These are phyloP conservation scores for Epistrophe grossulariae DNA, from an alignment of 2,888 invertebrate genomes.

Conservation along the genomic window DNA sequence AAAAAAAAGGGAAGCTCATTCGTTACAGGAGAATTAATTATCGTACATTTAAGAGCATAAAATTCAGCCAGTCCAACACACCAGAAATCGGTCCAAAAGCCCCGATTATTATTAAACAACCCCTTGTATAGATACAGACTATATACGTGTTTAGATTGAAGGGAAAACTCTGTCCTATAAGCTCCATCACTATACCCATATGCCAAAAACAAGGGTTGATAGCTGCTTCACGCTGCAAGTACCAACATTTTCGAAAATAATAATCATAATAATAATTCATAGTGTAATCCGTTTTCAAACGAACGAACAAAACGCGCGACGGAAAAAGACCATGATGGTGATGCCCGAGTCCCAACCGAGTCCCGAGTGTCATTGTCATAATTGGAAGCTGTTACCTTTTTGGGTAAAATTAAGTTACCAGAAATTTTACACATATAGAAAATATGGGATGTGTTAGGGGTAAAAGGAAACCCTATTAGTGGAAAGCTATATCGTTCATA, in stretches of 20 bases:
- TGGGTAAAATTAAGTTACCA: conserved; percentile 68
- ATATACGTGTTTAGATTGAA: neutral
- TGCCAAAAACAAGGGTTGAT: conserved; percentile 39
- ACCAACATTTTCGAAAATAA: conserved; percentile 65
- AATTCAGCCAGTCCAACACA: conserved; percentile 45
- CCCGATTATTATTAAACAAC: conserved; percentile 31
- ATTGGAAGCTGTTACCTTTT: conserved; percentile 75
- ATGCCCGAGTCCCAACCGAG: neutral
- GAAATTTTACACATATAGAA: neutral
- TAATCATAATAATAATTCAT: conserved; percentile 72
- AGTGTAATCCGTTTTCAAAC: conserved; percentile 66
- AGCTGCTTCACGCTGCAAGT: conserved; percentile 7
- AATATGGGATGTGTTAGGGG: conserved; percentile 2
- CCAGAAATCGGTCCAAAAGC: neutral
- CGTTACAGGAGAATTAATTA: conserved; percentile 72
- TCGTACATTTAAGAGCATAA: conserved; percentile 62
- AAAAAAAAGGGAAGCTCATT: conserved; percentile 34
- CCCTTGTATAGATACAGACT: too few species aligned
- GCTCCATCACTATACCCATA: neutral
- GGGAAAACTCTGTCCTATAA: conserved; percentile 6
- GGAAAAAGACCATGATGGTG: conserved; percentile 9
- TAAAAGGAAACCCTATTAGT: conserved; percentile 22
- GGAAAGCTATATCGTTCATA: conserved; percentile 2
- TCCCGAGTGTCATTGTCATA: conserved; percentile 58
- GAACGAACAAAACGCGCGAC: conserved; percentile 34